Conservation (phyloP, 1,140 invertebrate genomes). For the Brachionus rotundiformis region DNA sequence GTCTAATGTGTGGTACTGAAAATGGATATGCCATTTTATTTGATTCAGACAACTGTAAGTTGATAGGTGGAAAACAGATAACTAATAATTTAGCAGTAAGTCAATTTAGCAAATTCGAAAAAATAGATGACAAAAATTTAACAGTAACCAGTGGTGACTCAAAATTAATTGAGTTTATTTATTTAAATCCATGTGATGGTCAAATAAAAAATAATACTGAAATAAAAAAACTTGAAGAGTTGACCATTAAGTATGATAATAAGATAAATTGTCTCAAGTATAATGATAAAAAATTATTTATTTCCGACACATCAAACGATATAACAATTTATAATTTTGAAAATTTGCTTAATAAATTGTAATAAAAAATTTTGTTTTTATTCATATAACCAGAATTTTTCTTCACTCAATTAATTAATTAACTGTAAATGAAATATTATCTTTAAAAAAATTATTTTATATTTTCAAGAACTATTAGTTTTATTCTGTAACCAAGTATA, state of each 20-base stretch:
- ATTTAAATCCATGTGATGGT: neutral
- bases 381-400: too few relatives aligned
- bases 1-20: neutral
- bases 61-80: neutral
- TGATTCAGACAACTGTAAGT: neutral
- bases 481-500: too few relatives aligned
- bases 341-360: slow-evolving; percentile 14
- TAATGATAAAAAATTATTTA: neutral
- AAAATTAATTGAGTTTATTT: slow-evolving; percentile 10
- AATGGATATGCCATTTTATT: slow-evolving; percentile 14
- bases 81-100: slow-evolving; percentile 18
- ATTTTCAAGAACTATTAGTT: too few relatives aligned
- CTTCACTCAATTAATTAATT: too few relatives aligned
- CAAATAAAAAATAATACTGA: neutral
- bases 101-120: slow-evolving; percentile 18
- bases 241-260: neutral
- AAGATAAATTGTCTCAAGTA: slow-evolving; percentile 32
- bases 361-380: neutral
- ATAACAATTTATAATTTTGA: slow-evolving; percentile 1
- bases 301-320: neutral
- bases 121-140: neutral
- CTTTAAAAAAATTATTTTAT: too few relatives aligned
- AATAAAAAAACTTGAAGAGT: neutral
- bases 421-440: too few relatives aligned
- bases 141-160: slow-evolving; percentile 1